phyloP scores from a whole-genome alignment of 2,113 vertebrate species.

The Alouatta palliata region DNA sequence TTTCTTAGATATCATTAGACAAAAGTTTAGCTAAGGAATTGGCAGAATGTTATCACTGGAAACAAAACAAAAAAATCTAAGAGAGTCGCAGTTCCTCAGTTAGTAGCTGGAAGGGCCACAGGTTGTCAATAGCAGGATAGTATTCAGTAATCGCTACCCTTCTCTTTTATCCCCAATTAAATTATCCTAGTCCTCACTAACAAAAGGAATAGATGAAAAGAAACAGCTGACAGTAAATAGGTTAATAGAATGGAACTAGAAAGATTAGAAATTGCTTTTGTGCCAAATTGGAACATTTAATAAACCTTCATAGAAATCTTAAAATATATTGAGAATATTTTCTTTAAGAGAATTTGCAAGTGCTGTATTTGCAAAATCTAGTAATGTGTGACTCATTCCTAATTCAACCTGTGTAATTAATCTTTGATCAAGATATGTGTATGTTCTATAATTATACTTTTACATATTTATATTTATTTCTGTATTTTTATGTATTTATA shows the following conservation, averaged over 20 bases:
- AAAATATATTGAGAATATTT: not conserved
- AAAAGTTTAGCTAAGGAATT: not conserved
- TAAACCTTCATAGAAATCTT: conserved; percentile 32
- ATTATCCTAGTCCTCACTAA: conserved; percentile 25
- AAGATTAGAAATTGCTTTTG: conserved; percentile 31
- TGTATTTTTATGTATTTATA: not conserved
- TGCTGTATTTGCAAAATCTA: not conserved
- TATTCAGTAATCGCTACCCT: not conserved
- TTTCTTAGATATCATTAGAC: not conserved
- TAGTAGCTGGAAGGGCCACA: not conserved
- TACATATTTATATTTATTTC: not conserved
- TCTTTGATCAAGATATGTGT: not conserved
- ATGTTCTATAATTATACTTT: not conserved
- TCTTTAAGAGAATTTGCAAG: not conserved
- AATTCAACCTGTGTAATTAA: not conserved
- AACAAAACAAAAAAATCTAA: not conserved
- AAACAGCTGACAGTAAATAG: not conserved
- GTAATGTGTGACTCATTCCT: not conserved
- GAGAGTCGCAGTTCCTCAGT: not conserved
- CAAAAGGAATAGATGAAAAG: not conserved
- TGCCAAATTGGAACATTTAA: not conserved
- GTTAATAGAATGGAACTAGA: not conserved
- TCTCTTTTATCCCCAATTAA: conserved; percentile 5
- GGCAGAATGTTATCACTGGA: not conserved
- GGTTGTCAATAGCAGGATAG: not conserved